phyloP scores from a whole-genome alignment of 2,113 vertebrate genomes.

The Jacana jacana region DNA sequence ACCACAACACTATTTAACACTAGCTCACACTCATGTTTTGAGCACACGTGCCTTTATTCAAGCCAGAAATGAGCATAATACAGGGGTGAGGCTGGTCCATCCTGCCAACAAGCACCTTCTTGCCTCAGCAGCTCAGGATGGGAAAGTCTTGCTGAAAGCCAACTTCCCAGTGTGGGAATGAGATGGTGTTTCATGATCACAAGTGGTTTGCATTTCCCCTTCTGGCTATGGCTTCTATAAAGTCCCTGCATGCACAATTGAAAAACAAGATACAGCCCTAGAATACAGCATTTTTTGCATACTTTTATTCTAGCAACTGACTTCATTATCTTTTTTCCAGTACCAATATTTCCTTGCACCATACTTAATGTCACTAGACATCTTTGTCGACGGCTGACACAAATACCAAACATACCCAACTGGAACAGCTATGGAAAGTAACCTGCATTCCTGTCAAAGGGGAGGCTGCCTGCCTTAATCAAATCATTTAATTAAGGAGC shows the following conservation, averaged over 20 bases:
- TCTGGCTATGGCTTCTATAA: neutral
- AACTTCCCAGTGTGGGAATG: neutral
- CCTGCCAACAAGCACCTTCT: neutral
- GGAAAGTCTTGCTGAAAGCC: neutral
- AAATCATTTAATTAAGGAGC: constrained; percentile 5
- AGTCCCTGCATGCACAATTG: neutral
- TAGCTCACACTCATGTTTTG: neutral
- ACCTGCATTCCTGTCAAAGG: constrained; percentile 20
- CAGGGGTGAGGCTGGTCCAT: neutral
- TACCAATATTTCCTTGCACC: neutral
- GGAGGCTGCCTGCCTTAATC: constrained; percentile 1
- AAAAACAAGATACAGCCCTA: neutral
- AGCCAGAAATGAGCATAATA: neutral
- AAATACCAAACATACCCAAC: constrained; percentile 5
- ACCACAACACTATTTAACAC: neutral
- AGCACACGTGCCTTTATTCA: neutral
- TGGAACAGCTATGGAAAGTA: constrained; percentile 29
- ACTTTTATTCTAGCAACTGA: neutral
- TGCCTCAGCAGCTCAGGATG: neutral
- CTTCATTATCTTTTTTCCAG: neutral
- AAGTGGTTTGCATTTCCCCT: neutral
- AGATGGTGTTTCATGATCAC: neutral
- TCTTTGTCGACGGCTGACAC: neutral
- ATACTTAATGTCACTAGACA: neutral
- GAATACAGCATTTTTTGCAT: neutral